A percentile compares a stretch with the other conserved stretches of the same genome.
Conservation (phyloP, 2,113 vertebrate genomes). For the Alectura lathami region DNA sequence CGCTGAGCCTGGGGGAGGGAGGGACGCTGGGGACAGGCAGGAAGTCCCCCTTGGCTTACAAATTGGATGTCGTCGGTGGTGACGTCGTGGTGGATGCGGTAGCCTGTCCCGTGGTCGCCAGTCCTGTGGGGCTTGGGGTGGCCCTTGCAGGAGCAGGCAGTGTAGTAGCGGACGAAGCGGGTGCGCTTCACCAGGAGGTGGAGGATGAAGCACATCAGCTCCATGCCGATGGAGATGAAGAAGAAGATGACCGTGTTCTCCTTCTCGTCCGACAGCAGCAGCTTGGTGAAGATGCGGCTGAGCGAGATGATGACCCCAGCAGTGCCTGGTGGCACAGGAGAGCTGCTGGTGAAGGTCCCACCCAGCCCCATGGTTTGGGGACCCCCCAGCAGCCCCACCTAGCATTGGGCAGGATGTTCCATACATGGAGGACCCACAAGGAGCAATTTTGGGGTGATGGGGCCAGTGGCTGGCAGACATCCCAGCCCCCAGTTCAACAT, state of each 20-base stretch:
- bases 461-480: neutral
- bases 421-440: fast-evolving
- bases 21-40: neutral
- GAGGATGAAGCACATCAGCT: conserved; percentile 92
- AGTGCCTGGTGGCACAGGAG: conserved; percentile 79
- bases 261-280: conserved; percentile 88
- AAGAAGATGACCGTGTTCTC: conserved; percentile 97
- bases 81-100: conserved; percentile 92
- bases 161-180: conserved; percentile 89
- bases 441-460: neutral
- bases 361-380: fast-evolving
- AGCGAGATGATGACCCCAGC: conserved; percentile 96
- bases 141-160: conserved; percentile 71
- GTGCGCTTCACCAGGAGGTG: conserved; percentile 91
- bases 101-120: conserved; percentile 71
- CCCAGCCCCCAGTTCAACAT: neutral
- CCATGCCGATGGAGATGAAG: conserved; percentile 91
- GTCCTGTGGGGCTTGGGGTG: conserved; percentile 50
- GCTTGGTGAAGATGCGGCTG: conserved; percentile 97
- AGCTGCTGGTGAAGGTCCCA: fast-evolving
- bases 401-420: fast-evolving
- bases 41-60: conserved; percentile 77
- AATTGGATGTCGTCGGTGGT: conserved; percentile 89
- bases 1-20: neutral
- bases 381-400: neutral